A percentile compares a stretch with the other conserved stretches of the same genome.
These are phyloP conservation scores for Macrosteles quadrilineatus DNA, from an alignment of 1,140 invertebrate genomes.

Conservation along the genomic window DNA sequence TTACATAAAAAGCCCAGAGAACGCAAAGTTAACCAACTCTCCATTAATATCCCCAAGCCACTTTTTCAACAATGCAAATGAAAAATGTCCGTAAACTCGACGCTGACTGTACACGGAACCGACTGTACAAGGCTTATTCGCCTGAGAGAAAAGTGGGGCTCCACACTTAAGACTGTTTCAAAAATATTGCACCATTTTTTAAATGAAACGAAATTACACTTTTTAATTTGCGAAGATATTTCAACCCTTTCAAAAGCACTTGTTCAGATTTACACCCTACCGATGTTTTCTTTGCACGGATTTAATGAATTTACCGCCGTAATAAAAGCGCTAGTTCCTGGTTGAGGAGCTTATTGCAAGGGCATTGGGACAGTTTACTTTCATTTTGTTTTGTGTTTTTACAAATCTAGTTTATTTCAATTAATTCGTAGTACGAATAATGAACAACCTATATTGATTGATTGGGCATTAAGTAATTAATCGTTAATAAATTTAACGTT, in stretches of 20 bases:
- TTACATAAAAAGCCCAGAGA: no score
- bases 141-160: neutral
- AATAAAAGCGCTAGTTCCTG: slow-evolving; percentile 17
- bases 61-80: neutral
- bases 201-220: slow-evolving; percentile 9
- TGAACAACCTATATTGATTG: no score
- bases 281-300: neutral
- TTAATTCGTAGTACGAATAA: no score
- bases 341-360: slow-evolving; percentile 3
- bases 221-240: slow-evolving; percentile 23
- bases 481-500: no score
- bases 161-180: neutral
- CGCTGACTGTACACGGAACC: neutral
- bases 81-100: slow-evolving; percentile 1
- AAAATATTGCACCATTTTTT: slow-evolving; percentile 11
- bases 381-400: no score
- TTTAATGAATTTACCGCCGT: slow-evolving; percentile 19
- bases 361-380: no score
- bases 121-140: neutral
- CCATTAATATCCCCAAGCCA: neutral
- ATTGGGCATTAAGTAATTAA: no score
- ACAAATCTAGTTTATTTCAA: no score
- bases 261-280: neutral
- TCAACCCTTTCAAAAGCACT: slow-evolving; percentile 6
- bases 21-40: no score